These are phyloP conservation scores for Microchrysa polita DNA, from an alignment of 2,888 invertebrate species.

Conservation along the genomic window DNA sequence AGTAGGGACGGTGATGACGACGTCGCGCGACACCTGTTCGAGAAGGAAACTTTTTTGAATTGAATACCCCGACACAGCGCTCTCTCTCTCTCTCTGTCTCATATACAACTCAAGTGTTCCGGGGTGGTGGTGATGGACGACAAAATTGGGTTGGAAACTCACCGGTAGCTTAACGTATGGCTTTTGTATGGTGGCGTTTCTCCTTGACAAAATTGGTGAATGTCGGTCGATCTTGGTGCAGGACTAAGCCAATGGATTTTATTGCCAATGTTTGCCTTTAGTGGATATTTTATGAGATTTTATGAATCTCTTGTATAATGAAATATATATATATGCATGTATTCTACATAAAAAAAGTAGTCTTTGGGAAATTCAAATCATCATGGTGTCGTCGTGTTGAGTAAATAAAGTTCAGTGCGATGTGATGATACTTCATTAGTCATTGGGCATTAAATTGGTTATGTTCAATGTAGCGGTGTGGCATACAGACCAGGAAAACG, in stretches of 20 bases:
- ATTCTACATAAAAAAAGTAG: no score
- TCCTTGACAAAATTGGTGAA: background rate
- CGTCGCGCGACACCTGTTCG: constrained; percentile 13
- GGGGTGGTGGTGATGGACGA: background rate
- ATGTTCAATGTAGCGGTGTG: no score
- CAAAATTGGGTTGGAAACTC: background rate
- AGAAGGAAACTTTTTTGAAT: background rate
- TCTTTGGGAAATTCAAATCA: constrained; percentile 27
- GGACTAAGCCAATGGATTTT: constrained; percentile 5
- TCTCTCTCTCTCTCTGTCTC: no score
- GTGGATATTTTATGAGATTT: no score
- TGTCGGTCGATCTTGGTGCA: background rate
- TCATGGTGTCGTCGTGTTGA: constrained; percentile 12
- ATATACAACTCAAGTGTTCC: no score
- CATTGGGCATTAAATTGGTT: constrained; percentile 12
- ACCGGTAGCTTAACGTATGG: no score
- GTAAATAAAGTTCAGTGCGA: background rate
- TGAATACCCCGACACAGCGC: background rate
- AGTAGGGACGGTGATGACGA: background rate
- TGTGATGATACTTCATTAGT: constrained; percentile 24
- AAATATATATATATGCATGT: no score
- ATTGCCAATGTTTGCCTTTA: background rate
- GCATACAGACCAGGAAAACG: no score
- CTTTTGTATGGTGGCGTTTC: background rate
- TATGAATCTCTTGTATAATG: no score